These are phyloP conservation scores for Daphoenositta chrysoptera DNA, from an alignment of 2,113 vertebrate genomes.

Conservation along the genomic window DNA sequence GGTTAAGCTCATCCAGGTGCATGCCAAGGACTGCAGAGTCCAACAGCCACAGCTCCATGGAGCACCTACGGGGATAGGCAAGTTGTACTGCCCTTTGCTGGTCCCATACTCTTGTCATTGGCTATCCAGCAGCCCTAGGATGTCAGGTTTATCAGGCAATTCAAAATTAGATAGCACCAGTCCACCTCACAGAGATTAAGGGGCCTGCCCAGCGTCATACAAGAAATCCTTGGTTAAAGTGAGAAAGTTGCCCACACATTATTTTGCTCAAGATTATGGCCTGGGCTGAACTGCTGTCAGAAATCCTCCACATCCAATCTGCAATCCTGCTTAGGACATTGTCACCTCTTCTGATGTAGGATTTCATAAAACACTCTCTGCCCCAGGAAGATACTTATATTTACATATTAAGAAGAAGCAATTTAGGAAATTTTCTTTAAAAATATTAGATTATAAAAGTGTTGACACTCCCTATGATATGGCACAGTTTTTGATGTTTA, in stretches of 20 bases:
- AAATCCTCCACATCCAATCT: neutral
- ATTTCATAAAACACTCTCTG: neutral
- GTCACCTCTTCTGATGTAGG: neutral
- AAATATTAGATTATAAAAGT: neutral
- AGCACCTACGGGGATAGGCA: neutral
- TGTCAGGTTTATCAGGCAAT: neutral
- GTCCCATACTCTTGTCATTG: neutral
- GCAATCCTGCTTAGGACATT: neutral
- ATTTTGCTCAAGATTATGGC: neutral
- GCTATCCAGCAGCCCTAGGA: neutral
- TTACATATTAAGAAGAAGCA: neutral
- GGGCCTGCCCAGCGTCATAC: neutral
- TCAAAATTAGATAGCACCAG: neutral
- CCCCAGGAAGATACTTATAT: neutral
- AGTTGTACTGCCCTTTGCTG: neutral
- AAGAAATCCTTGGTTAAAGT: neutral
- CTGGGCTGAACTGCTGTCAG: neutral
- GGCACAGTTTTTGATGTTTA: neutral
- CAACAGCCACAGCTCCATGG: neutral
- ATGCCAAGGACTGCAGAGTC: neutral
- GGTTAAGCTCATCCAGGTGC: neutral
- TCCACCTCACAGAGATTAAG: neutral
- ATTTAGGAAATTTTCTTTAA: neutral
- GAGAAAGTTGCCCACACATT: neutral
- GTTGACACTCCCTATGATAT: neutral